A percentile compares a stretch with the other conserved stretches of the same genome.
These are phyloP conservation scores for Gobionotothen gibberifrons DNA, from an alignment of 2,797 vertebrate species.

Conservation along the genomic window DNA sequence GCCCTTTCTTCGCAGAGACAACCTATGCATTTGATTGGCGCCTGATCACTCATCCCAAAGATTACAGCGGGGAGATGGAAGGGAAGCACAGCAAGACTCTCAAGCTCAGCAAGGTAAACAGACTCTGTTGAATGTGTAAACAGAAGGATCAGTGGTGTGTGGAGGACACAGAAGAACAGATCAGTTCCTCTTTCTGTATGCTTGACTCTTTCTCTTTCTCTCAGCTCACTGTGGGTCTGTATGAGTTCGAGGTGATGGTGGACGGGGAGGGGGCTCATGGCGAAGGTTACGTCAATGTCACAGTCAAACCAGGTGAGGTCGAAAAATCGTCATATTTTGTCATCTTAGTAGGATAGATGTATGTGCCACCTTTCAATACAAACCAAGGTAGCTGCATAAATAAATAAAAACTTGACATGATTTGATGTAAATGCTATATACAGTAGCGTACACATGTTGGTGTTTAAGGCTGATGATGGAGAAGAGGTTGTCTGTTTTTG, in stretches of 20 bases:
- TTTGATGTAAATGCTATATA: too few relatives aligned
- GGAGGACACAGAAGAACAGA: neutral
- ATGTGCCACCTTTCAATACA: neutral
- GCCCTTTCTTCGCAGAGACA: constrained; percentile 78
- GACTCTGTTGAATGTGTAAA: constrained; percentile 5
- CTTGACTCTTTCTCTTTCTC: constrained; percentile 17
- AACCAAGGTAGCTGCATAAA: neutral
- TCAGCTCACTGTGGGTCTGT: constrained; percentile 95
- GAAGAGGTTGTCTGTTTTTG: too few relatives aligned
- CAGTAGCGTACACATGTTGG: too few relatives aligned
- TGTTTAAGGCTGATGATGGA: too few relatives aligned
- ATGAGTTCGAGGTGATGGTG: constrained; percentile 93
- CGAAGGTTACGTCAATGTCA: constrained; percentile 96
- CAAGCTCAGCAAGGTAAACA: constrained; percentile 92
- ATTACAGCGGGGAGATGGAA: constrained; percentile 96
- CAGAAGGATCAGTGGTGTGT: neutral
- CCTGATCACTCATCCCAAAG: constrained; percentile 93
- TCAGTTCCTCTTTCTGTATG: constrained; percentile 13
- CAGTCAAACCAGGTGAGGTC: constrained; percentile 92
- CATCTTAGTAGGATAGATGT: neutral
- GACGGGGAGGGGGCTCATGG: constrained; percentile 88
- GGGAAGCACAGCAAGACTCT: constrained; percentile 89
- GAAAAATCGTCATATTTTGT: neutral
- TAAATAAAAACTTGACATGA: neutral
- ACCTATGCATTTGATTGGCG: constrained; percentile 93